Conservation (phyloP, 2,888 invertebrate species). For the Noctua fimbriata region DNA sequence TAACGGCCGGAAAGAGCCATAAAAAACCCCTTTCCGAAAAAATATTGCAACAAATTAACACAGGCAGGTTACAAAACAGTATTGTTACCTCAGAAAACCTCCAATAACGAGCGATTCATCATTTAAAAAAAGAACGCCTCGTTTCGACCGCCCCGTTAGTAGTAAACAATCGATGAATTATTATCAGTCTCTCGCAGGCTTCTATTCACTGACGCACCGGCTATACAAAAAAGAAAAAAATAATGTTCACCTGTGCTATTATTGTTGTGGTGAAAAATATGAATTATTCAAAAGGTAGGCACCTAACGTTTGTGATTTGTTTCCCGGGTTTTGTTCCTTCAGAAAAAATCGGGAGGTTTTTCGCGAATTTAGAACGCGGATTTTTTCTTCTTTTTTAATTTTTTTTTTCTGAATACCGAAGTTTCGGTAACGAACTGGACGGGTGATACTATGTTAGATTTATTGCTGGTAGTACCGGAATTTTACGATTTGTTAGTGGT, state of each 20-base stretch:
- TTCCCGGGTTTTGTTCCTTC: slow-evolving; percentile 79
- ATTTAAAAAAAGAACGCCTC: slow-evolving; percentile 68
- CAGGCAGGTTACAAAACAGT: slow-evolving; percentile 33
- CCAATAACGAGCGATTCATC: slow-evolving; percentile 61
- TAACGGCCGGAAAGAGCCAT: neutral
- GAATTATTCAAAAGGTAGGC: slow-evolving; percentile 83
- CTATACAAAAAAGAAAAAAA: slow-evolving; percentile 79
- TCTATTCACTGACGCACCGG: slow-evolving; percentile 75
- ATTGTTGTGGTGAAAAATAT: slow-evolving; percentile 81
- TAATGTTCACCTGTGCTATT: slow-evolving; percentile 85
- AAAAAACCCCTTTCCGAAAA: slow-evolving; percentile 10
- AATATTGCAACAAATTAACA: slow-evolving; percentile 44
- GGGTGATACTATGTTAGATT: slow-evolving; percentile 43
- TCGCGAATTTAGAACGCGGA: slow-evolving; percentile 64
- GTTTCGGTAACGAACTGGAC: slow-evolving; percentile 55
- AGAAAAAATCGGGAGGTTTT: slow-evolving; percentile 58
- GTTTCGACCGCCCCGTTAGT: slow-evolving; percentile 71
- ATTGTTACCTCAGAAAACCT: slow-evolving; percentile 46
- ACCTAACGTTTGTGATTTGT: slow-evolving; percentile 78
- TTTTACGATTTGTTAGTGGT: slow-evolving; percentile 14
- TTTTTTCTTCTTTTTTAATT: slow-evolving; percentile 56
- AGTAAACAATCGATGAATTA: slow-evolving; percentile 89
- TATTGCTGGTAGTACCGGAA: slow-evolving; percentile 12
- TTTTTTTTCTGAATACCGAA: slow-evolving; percentile 45
- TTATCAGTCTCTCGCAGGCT: slow-evolving; percentile 85